Evolutionary conservation across 2,113 vertebrate species (phyloP), one percentile per base, ranked within the genome.

Genomic region (Pteronura brasiliensis): DNA sequence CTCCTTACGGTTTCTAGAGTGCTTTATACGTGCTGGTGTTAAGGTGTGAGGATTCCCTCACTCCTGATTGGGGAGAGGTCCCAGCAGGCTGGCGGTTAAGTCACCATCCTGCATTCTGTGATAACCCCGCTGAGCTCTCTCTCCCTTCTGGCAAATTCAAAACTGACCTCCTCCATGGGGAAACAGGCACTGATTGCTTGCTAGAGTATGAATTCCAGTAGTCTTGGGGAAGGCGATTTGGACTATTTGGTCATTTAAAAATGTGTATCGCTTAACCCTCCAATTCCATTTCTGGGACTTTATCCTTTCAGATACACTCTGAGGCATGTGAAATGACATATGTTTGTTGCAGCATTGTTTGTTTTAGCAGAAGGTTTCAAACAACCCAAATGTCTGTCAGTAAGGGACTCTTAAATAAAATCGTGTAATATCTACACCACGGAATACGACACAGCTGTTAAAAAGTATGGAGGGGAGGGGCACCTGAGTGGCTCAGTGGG

Each of bases 341-440:
- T 82, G 63, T 52, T 88, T 72, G 74, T 79, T 61, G 72, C 69
- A 91, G 34, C 61, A 27, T 49, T 93, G 72, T 93, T 96, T 67
- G 82, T 79, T 95, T 97, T 96, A 94, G 57, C 36, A 84, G 61
- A 95, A 83, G 86, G 4, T 83, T 95, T 86, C 83, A 80, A 77
- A 92, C 79, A 87, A 69, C 27, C 82, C 79, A 96, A 82, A 47
- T 80, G 36, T 11, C 57, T 71, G 31, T 93, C 89, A 95, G 11
- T 80, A 49, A 93, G 34, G 57, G 49, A 67, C 67, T 34, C 31
- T 88, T 96, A 92, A 74, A 44, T 88, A 77, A 96, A 42, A 80
- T 79, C 72, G 36, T 20, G 12, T 52, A 31, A 74, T 47, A 63
- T 63, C n/a, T 31, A 67, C 39, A 13, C 20, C 15, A 59, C 42